Evolutionary conservation across 2,797 vertebrate species (phyloP), one percentile per base, ranked within the genome.

Genomic region (Hydrolagus colliei): DNA sequence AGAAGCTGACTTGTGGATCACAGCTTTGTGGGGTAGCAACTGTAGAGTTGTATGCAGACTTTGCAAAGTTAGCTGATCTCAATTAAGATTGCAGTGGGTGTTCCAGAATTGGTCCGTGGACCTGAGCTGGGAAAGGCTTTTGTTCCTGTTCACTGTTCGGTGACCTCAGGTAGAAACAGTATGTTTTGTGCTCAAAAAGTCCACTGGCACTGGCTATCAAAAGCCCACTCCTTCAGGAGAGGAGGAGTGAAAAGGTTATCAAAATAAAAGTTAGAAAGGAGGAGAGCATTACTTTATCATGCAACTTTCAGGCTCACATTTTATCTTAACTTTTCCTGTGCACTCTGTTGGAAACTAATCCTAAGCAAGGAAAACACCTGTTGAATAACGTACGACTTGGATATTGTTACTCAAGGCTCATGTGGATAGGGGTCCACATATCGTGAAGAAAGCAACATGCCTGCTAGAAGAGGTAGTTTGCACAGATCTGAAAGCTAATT

Each of bases 401-500:
- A 4, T 68, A 68, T 82, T 68, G 27, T 67, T 68, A 67, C 16
- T 68, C 68, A 27, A 32, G 27, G 2, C 41, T 35, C 68, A 22
- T 20, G 27, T 82, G 65, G 32, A 62, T 67, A 3, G 27, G 32
- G 79, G 63, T 14, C 9, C 63, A 35, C 79, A 5, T 32, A 67
- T 68, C 10, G 41, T 9, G 79, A 35, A 35, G 65, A 41, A 67
- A 10, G 32, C 62, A 35, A 32, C 32, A 22, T 8, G 27, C 27
- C 27, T 41, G n/a, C 18, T 71, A 82, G 65, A 71, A 32, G 32
- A 68, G 79, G 65, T 68, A 71, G 27, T 67, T 68, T 35, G 27
- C 63, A 68, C 79, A 68, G 68, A 67, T 35, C 79, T 82, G 32
- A 35, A 20, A n/a, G 32, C 22, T 71, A 35, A 82, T 82, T 82